These are phyloP conservation scores for Crematogaster levior DNA, from an alignment of 2,888 invertebrate species.

Conservation along the genomic window DNA sequence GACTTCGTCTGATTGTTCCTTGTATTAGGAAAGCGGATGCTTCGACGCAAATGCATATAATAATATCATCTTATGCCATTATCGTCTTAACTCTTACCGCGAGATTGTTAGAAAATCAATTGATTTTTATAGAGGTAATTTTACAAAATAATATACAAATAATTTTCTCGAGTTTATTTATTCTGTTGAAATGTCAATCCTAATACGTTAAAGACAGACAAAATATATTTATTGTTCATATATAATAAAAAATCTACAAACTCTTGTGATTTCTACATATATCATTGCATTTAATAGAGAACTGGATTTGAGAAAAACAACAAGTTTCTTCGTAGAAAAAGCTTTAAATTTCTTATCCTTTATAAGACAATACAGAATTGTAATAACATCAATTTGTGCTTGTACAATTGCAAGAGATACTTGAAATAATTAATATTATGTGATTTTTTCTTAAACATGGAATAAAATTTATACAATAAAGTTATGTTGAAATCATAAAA, in stretches of 20 bases:
- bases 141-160: background rate
- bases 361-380: background rate
- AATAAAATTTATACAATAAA: background rate
- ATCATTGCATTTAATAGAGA: background rate
- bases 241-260: background rate
- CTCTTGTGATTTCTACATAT: background rate
- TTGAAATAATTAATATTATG: background rate
- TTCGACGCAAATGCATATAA: slow-evolving; percentile 30
- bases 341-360: background rate
- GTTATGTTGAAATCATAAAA: background rate
- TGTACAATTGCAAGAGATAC: background rate
- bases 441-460: background rate
- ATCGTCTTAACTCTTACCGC: slow-evolving; percentile 19
- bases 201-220: background rate
- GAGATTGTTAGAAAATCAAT: slow-evolving; percentile 12
- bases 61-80: slow-evolving; percentile 22
- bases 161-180: slow-evolving; percentile 18
- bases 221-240: background rate
- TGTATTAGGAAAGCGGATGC: slow-evolving; percentile 20
- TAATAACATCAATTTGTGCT: background rate
- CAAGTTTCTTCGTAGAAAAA: background rate
- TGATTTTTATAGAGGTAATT: background rate
- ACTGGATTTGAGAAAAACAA: background rate
- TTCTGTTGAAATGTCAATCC: slow-evolving; percentile 3
- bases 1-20: slow-evolving; percentile 26